Percentiles rank a stretch among this genome's conserved stretches.
phyloP scores from a whole-genome alignment of 2,888 invertebrate species.

The Pheosia gnoma region DNA sequence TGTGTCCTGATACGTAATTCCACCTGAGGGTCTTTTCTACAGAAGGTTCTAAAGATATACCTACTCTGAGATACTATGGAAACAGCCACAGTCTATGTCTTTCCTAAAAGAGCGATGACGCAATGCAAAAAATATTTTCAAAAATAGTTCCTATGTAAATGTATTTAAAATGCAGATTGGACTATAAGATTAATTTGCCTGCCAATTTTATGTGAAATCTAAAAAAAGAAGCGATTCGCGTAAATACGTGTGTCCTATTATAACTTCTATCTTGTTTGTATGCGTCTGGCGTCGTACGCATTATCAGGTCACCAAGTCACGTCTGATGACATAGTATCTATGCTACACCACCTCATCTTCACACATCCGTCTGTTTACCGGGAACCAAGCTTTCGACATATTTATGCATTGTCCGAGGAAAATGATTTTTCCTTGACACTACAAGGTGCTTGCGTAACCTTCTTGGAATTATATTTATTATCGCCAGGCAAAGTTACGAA shows the following conservation, averaged over 20 bases:
- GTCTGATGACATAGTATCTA: neutral
- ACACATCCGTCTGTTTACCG: constrained; percentile 5
- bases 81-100: too few species aligned
- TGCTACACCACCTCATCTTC: constrained; percentile 1
- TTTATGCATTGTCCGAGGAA: constrained; percentile 4
- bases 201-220: neutral
- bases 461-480: neutral
- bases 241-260: neutral
- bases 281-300: neutral
- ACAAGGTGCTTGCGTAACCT: constrained; percentile 2
- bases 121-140: neutral
- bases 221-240: neutral
- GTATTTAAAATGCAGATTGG: neutral
- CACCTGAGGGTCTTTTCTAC: too few species aligned
- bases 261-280: constrained; percentile 2
- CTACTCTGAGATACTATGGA: too few species aligned
- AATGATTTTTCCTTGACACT: constrained; percentile 1
- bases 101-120: neutral
- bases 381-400: neutral
- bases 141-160: neutral
- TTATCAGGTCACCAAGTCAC: neutral
- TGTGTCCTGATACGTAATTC: too few species aligned
- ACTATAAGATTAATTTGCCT: neutral
- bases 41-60: too few species aligned
- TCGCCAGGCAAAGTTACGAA: neutral